A percentile compares a stretch with the other conserved stretches of the same genome.
phyloP scores from a whole-genome alignment of 2,888 invertebrate species.

The Leistus spinibarbis region DNA sequence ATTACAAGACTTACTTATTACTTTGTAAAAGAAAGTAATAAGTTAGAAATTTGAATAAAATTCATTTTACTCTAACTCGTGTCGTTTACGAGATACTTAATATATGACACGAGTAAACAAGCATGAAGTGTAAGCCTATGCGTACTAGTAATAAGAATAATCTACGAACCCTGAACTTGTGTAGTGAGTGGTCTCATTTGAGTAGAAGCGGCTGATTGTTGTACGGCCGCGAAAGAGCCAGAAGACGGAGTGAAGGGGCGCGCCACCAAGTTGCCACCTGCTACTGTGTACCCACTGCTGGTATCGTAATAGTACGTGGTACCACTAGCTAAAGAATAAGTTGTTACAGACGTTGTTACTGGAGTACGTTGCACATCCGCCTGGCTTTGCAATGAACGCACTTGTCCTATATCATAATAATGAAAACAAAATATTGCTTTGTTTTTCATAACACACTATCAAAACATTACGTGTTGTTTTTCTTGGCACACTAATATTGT shows the following conservation, averaged over 20 bases:
- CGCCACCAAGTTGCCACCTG: constrained; percentile 39
- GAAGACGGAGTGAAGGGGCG: constrained; percentile 51
- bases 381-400: neutral
- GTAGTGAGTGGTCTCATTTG: constrained; percentile 50
- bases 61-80: no score
- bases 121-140: no score
- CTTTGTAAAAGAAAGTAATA: no score
- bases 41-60: no score
- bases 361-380: constrained; percentile 45
- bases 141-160: neutral
- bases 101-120: no score
- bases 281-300: constrained; percentile 51
- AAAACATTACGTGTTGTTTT: no score
- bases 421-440: constrained; percentile 5
- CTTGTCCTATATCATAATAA: neutral
- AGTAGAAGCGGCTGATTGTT: constrained; percentile 48
- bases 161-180: constrained; percentile 51
- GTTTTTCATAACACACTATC: neutral
- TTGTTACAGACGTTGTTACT: constrained; percentile 50
- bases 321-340: constrained; percentile 53
- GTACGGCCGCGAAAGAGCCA: constrained; percentile 50
- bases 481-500: neutral
- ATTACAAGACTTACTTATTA: no score
- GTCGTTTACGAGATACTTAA: no score
- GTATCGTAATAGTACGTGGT: constrained; percentile 54